Evolutionary conservation across 2,888 invertebrate genomes (phyloP).

Genomic region (Archips xylosteana): DNA sequence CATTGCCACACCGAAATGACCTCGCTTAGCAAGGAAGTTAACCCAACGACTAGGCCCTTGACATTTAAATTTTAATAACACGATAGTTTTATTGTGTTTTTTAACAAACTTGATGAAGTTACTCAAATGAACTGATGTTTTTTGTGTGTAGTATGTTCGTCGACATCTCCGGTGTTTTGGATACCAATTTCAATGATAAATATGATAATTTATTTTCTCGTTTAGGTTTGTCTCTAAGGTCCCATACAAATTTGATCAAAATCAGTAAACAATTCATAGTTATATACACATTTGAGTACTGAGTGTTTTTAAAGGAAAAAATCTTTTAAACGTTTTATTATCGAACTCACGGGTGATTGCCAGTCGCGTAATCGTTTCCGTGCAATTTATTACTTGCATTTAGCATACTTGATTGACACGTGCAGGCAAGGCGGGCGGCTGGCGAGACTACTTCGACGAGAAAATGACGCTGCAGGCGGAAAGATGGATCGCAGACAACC

Average conservation of each 20-base stretch:
- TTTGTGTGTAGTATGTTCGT: too few relatives aligned
- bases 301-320: too few relatives aligned
- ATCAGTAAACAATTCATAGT: too few relatives aligned
- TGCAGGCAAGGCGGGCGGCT: slow-evolving; percentile 88
- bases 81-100: background rate
- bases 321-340: background rate
- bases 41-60: background rate
- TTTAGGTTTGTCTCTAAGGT: too few relatives aligned
- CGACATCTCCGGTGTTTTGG: too few relatives aligned
- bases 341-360: background rate
- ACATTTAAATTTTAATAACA: background rate
- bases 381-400: background rate
- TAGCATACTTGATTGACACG: background rate
- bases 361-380: background rate
- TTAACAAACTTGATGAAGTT: too few relatives aligned
- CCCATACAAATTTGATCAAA: too few relatives aligned
- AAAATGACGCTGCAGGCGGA: slow-evolving; percentile 88
- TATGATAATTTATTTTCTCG: too few relatives aligned
- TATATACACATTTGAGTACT: too few relatives aligned
- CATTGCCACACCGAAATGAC: background rate
- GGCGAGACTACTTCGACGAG: slow-evolving; percentile 89
- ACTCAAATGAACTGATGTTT: too few relatives aligned
- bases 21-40: background rate
- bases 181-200: too few relatives aligned
- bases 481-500: slow-evolving; percentile 88